These are phyloP conservation scores for Atopsyche davidsoni DNA, from an alignment of 1,140 invertebrate species.

Conservation along the genomic window DNA sequence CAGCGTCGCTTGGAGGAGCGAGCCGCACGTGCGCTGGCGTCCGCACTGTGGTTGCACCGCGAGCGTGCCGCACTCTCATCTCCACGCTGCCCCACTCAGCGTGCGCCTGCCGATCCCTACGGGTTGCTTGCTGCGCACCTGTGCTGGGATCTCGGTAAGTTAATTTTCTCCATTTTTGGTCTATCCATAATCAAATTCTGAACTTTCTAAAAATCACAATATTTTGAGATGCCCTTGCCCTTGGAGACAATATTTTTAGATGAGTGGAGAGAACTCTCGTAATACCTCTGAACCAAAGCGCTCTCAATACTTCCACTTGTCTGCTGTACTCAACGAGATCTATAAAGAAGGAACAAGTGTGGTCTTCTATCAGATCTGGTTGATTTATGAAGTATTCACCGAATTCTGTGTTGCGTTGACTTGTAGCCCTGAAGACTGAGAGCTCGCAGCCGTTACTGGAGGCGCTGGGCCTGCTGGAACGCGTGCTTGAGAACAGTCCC, in stretches of 20 bases:
- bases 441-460: constrained; percentile 53
- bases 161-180: no score
- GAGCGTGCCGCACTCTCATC: constrained; percentile 42
- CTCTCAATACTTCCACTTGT: no score
- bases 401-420: not conserved
- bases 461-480: constrained; percentile 62
- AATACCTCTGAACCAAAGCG: no score
- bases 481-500: constrained; percentile 63
- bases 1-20: constrained; percentile 48
- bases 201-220: no score
- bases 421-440: constrained; percentile 35
- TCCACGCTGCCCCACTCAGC: constrained; percentile 30
- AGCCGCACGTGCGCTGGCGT: constrained; percentile 46
- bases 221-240: no score
- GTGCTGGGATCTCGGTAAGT: constrained; percentile 61
- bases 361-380: no score
- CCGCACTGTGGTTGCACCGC: constrained; percentile 48
- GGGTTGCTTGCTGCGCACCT: constrained; percentile 69
- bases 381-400: no score
- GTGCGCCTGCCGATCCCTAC: constrained; percentile 64
- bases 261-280: no score
- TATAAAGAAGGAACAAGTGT: no score
- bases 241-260: no score
- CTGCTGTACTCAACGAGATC: no score
- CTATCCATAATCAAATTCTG: no score